Evolutionary conservation across 1,140 invertebrate genomes (phyloP), one percentile per base, ranked within the genome.

Genomic region (Drosophila ficusphila): DNA sequence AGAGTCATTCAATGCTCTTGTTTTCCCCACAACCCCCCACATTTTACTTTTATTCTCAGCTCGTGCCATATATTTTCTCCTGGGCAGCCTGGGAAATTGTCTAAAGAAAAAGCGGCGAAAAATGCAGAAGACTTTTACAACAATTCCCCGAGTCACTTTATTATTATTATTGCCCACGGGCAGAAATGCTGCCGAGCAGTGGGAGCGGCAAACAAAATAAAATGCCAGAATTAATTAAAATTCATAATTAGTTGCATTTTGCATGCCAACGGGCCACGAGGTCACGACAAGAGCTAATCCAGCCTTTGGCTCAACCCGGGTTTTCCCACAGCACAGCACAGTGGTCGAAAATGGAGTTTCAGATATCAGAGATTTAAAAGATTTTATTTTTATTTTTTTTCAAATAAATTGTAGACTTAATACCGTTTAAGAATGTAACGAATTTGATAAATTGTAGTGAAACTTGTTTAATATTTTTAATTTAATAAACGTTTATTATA

Each of bases 181-280:
- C 33, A 16, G 31, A 19, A 11, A 11, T 38, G 12, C 16, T 38
- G 18, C 33, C 58, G 12, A 53, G 19, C 52, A 14, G 52, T 33
- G 33, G 49, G 21, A 49, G 14, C 51, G 56, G 33, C 14, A 23
- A 76, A 58, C 52, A 58, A 77, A 52, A 60, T 65, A 57, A 74
- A 69, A 79, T 70, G 47, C 70, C 70, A 79, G 70, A 79, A 76
- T 70, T 79, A 79, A 79, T 79, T 79, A 79, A 79, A 79, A 79
- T 79, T 79, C 76, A 79, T 79, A 79, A 79, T 79, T 79, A 79
- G 76, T 74, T 79, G 33, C 76, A 79, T 64, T 74, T 67, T 67
- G 68, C 68, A 76, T 51, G 44, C 56, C 51, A 51, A 42, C 18
- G 34, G 36, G 39, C 61, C 57, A 74, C 56, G 70, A 79, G 76